phyloP scores from a whole-genome alignment of 2,888 invertebrate genomes.

The Heteromyza rotundicornis region DNA sequence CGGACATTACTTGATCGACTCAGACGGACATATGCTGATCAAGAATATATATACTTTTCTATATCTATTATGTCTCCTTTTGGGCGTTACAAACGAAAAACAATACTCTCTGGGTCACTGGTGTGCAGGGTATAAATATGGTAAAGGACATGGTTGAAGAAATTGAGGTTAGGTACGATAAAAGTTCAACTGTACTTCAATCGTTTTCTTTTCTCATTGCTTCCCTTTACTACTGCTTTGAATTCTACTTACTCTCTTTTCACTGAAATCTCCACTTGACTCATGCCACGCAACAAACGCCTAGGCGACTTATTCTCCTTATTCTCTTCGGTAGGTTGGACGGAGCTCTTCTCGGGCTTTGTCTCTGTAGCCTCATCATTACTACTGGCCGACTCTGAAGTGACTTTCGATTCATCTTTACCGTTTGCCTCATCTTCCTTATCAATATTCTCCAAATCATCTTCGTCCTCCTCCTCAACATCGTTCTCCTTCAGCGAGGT shows the following conservation, averaged over 20 bases:
- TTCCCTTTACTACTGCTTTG: too few species aligned
- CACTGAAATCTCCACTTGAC: conserved; percentile 54
- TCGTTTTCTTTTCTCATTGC: too few species aligned
- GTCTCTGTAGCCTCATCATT: conserved; percentile 23
- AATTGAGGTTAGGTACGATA: too few species aligned
- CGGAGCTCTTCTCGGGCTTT: not conserved
- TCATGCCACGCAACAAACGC: conserved; percentile 52
- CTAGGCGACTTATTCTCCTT: conserved; percentile 58
- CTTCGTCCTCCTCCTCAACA: conserved; percentile 53
- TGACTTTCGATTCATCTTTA: not conserved
- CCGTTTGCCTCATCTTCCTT: conserved; percentile 23
- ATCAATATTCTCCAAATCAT: conserved; percentile 33
- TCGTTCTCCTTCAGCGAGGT: conserved; percentile 46
- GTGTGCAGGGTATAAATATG: too few species aligned
- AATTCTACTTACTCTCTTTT: conserved; percentile 57
- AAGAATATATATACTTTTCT: too few species aligned
- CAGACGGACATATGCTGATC: too few species aligned
- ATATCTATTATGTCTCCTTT: too few species aligned
- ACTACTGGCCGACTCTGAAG: conserved; percentile 25
- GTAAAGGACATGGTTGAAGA: too few species aligned
- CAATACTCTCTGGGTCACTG: too few species aligned
- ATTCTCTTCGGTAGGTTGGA: conserved; percentile 40
- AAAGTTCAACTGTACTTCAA: too few species aligned
- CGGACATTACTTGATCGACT: too few species aligned
- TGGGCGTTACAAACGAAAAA: too few species aligned